These are phyloP conservation scores for Strigamia transsilvanica DNA, from an alignment of 2,888 invertebrate genomes.

Conservation along the genomic window DNA sequence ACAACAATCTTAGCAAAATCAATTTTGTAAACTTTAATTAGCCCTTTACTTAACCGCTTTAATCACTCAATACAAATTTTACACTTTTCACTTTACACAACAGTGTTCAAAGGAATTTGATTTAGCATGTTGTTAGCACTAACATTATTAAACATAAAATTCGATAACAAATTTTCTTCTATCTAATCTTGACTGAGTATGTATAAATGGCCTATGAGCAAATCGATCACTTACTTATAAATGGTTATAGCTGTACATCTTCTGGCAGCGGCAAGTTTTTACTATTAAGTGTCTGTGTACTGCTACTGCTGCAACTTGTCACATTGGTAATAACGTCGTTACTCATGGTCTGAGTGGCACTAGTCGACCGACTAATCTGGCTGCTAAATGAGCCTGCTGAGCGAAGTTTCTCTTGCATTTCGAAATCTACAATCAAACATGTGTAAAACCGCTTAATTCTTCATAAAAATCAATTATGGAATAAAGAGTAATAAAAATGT, in stretches of 20 bases:
- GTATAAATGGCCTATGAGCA: background rate
- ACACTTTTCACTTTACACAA: too few relatives aligned
- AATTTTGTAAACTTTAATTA: too few relatives aligned
- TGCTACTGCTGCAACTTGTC: slow-evolving; percentile 57
- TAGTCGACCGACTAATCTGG: slow-evolving; percentile 56
- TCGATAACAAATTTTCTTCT: too few relatives aligned
- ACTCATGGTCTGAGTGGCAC: slow-evolving; percentile 56
- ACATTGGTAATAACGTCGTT: slow-evolving; percentile 46
- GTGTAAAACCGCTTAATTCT: background rate
- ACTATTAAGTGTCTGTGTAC: slow-evolving; percentile 56
- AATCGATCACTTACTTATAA: background rate
- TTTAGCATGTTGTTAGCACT: too few relatives aligned
- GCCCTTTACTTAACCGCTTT: too few relatives aligned
- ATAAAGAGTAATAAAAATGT: too few relatives aligned
- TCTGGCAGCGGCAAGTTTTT: slow-evolving; percentile 53
- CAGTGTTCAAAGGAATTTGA: too few relatives aligned
- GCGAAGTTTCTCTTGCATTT: slow-evolving; percentile 56
- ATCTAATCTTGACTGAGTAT: background rate
- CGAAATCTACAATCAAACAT: slow-evolving; percentile 55
- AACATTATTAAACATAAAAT: too few relatives aligned
- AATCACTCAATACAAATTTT: too few relatives aligned
- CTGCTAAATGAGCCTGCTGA: slow-evolving; percentile 56
- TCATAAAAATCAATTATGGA: too few relatives aligned
- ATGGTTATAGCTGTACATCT: slow-evolving; percentile 56
- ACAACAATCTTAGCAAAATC: too few relatives aligned